Evolutionary conservation across 1,140 invertebrate species (phyloP).

Genomic region (Drosophila virilis): DNA sequence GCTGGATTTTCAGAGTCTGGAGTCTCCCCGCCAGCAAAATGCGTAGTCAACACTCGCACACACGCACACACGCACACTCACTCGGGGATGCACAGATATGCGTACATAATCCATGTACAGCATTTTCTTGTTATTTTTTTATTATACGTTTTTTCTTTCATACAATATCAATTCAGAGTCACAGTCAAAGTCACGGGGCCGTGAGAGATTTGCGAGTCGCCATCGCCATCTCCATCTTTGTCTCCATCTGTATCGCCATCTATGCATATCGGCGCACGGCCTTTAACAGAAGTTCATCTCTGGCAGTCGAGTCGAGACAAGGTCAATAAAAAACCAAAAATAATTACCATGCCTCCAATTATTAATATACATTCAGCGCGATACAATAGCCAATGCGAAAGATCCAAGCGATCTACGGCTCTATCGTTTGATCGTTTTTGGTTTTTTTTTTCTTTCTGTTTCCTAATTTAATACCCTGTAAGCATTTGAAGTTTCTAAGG

Average conservation of each 20-base stretch:
- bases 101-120: conserved; percentile 16
- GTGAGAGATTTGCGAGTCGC: conserved; percentile 50
- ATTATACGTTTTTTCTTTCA: conserved; percentile 20
- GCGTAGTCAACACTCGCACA: background rate
- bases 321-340: conserved; percentile 55
- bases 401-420: background rate
- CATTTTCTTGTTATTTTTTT: conserved; percentile 17
- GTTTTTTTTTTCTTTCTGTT: background rate
- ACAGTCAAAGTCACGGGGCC: conserved; percentile 51
- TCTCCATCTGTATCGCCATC: conserved; percentile 14
- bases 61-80: conserved; percentile 3
- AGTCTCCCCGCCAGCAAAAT: background rate
- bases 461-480: background rate
- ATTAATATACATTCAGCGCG: conserved; percentile 49
- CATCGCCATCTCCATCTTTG: conserved; percentile 6
- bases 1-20: conserved; percentile 18
- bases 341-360: conserved; percentile 64
- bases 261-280: conserved; percentile 12
- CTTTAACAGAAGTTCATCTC: conserved; percentile 25
- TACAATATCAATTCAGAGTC: conserved; percentile 54
- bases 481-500: too few relatives aligned
- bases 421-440: background rate
- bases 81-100: conserved; percentile 1
- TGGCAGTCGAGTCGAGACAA: conserved; percentile 38
- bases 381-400: conserved; percentile 22